These are phyloP conservation scores for Leptopilina boulardi DNA, from an alignment of 1,140 invertebrate genomes.

Conservation along the genomic window DNA sequence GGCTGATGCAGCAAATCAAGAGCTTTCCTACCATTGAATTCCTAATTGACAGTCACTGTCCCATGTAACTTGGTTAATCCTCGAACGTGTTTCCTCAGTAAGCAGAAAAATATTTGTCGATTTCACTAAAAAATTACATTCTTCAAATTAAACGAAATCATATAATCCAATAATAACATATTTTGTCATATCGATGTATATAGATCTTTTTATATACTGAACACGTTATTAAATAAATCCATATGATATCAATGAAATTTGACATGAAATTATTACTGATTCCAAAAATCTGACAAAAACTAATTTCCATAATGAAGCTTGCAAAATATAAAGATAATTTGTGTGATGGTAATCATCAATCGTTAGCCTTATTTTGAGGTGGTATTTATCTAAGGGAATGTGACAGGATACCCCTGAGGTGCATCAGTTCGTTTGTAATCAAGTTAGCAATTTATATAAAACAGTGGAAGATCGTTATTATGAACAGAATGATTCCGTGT, in stretches of 20 bases:
- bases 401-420: slow-evolving; percentile 61
- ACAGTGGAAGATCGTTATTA: slow-evolving; percentile 59
- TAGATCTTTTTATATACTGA: no score
- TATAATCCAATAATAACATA: neutral
- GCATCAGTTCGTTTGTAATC: slow-evolving; percentile 67
- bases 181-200: no score
- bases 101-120: slow-evolving; percentile 21
- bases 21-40: slow-evolving; percentile 50
- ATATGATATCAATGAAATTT: no score
- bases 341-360: neutral
- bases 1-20: slow-evolving; percentile 63
- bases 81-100: slow-evolving; percentile 43
- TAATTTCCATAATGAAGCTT: slow-evolving; percentile 33
- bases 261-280: no score
- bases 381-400: slow-evolving; percentile 39
- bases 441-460: slow-evolving; percentile 73
- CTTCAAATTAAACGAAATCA: no score
- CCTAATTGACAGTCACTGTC: slow-evolving; percentile 64
- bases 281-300: no score
- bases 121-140: neutral
- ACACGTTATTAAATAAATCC: no score
- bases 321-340: slow-evolving; percentile 40
- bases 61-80: slow-evolving; percentile 46
- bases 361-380: slow-evolving; percentile 13
- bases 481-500: slow-evolving; percentile 49